Evolutionary conservation across 2,797 vertebrate genomes (phyloP), one percentile per base, ranked within the genome.

Genomic region (Pipistrellus pipistrellus): DNA sequence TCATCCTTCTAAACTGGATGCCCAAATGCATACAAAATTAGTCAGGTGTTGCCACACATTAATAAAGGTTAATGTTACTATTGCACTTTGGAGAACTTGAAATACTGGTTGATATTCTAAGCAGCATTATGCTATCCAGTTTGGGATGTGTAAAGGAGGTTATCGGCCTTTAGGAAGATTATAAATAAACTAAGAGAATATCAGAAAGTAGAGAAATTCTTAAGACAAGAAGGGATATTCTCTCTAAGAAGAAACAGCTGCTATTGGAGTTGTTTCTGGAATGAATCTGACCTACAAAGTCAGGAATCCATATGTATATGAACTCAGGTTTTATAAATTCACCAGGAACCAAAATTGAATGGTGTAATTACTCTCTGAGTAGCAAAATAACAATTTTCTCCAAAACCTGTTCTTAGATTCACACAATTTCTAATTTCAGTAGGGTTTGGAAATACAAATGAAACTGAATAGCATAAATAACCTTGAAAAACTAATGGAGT

Each of bases 181-280:
- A 71, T 25, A 6, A 51, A 38, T 66, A 92, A 68, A 75, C 11
- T 72, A 35, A 20, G 23, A 64, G 17, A 72, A 64, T 73, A 44
- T 46, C n/a, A 99, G 98, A 98, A 99, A 75, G 99, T 99, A 97
- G 98, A 97, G 17, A 98, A 98, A 48, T 99, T 99, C 96, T 99
- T 90, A 99, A 98, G 91, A 98, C 98, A 96, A 98, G 99, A 25
- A 98, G 98, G 2, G 98, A 98, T 98, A 99, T 99, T 98, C 98
- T 99, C 48, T 99, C 99, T 1, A 98, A 98, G 80, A 98, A 98
- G 95, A 99, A 99, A 95, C 98, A 99, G 84, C 97, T 99, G 0
- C 97, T 99, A 91, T 94, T 99, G 97, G 99, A 99, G 97, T 99
- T 99, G 98, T 97, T 99, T 99, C 98, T 99, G 99, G 99, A 99